phyloP scores from a whole-genome alignment of 2,888 invertebrate genomes.

The Eupithecia insigniata region DNA sequence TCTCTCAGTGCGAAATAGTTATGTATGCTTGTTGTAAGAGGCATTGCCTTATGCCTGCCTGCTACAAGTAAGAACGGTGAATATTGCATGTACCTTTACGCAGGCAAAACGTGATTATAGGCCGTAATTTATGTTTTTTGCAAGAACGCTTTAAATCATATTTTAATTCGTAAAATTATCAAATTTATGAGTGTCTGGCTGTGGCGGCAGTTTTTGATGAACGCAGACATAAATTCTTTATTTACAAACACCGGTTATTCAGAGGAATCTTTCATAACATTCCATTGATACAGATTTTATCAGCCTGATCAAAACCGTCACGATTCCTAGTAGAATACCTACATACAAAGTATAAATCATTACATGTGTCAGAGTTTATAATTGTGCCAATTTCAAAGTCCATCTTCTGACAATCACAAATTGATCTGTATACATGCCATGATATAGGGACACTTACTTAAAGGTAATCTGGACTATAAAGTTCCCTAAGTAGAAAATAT shows the following conservation, averaged over 20 bases:
- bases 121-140: not conserved
- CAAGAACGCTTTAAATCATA: not conserved
- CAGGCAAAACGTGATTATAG: not conserved
- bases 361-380: not conserved
- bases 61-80: conserved; percentile 5
- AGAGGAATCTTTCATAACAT: not conserved
- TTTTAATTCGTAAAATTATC: not conserved
- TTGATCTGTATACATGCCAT: not conserved
- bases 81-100: not conserved
- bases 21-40: conserved; percentile 61
- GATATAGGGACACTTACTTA: not conserved
- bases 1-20: conserved; percentile 71
- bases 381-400: not conserved
- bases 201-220: not conserved
- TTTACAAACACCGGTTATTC: conserved; percentile 3
- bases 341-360: not conserved
- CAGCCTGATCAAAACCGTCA: not conserved
- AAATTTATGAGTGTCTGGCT: not conserved
- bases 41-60: conserved; percentile 39
- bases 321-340: not conserved
- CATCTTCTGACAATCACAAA: conserved; percentile 1
- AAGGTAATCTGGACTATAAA: not conserved
- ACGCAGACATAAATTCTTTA: not conserved
- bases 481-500: not conserved
- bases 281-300: not conserved